These are phyloP conservation scores for Lytechinus variegatus DNA, from an alignment of 35 echinoderm and acorn worm species.

Conservation along the genomic window DNA sequence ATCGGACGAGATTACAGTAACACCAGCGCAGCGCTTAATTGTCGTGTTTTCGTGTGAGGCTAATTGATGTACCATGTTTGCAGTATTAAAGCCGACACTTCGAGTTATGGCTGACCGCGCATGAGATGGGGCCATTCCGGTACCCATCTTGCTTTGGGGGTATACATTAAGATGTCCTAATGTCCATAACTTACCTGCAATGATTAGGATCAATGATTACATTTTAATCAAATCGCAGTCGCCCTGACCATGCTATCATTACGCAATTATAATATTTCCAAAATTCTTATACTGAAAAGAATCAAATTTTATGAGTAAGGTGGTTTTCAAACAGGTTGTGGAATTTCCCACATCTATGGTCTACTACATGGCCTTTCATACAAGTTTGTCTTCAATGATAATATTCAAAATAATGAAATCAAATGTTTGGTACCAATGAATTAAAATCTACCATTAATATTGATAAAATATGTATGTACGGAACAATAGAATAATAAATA, in stretches of 20 bases:
- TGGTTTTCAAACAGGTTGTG: neutral
- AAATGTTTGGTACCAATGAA: too few species aligned
- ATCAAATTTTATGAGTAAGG: too few species aligned
- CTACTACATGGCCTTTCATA: neutral
- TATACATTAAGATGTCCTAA: neutral
- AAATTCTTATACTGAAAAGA: neutral
- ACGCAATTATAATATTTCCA: neutral
- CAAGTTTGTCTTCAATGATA: too few species aligned
- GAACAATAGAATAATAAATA: too few species aligned
- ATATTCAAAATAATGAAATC: too few species aligned
- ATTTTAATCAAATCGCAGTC: neutral
- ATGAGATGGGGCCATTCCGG: neutral
- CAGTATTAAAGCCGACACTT: slow-evolving; percentile 42
- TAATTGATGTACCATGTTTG: slow-evolving; percentile 41
- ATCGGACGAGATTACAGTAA: slow-evolving; percentile 25
- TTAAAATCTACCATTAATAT: neutral
- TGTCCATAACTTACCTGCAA: neutral
- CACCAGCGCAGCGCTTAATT: slow-evolving; percentile 25
- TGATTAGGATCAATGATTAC: neutral
- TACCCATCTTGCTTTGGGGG: neutral
- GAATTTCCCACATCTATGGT: neutral
- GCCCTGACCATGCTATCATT: neutral
- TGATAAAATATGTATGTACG: neutral
- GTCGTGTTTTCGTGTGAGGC: slow-evolving; percentile 34
- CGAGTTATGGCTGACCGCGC: slow-evolving; percentile 17